These are phyloP conservation scores for Trematomus bernacchii DNA, from an alignment of 2,797 vertebrate species.

Conservation along the genomic window DNA sequence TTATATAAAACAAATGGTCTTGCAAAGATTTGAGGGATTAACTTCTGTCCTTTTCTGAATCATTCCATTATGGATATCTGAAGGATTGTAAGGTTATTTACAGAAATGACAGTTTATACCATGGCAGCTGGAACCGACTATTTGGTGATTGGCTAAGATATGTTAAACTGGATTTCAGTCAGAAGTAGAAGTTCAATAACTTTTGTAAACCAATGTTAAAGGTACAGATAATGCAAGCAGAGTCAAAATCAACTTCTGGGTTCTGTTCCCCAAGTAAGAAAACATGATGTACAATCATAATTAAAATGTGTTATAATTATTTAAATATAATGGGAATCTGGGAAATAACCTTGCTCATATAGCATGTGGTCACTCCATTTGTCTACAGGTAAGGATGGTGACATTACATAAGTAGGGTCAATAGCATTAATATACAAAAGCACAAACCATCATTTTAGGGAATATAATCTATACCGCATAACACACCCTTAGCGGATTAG, in stretches of 20 bases:
- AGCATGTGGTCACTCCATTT: background rate
- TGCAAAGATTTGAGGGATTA: background rate
- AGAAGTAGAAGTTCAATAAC: background rate
- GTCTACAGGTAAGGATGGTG: background rate
- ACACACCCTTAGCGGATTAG: background rate
- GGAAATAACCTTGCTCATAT: background rate
- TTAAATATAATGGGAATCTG: background rate
- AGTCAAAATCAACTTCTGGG: background rate
- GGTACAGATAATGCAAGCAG: too few species aligned
- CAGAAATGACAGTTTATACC: background rate
- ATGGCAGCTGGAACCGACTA: background rate
- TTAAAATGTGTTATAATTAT: background rate
- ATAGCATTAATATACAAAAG: background rate
- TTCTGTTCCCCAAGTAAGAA: background rate
- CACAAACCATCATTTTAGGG: background rate
- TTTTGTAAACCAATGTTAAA: background rate
- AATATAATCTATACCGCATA: background rate
- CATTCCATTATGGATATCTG: background rate
- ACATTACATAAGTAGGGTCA: background rate
- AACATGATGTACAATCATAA: background rate
- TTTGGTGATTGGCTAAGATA: background rate
- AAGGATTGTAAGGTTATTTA: background rate
- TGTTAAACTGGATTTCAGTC: background rate
- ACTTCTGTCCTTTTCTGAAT: background rate
- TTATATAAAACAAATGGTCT: conserved; percentile 2